Evolutionary conservation across 1,140 invertebrate species (phyloP).

Genomic region (Ostrea edulis): DNA sequence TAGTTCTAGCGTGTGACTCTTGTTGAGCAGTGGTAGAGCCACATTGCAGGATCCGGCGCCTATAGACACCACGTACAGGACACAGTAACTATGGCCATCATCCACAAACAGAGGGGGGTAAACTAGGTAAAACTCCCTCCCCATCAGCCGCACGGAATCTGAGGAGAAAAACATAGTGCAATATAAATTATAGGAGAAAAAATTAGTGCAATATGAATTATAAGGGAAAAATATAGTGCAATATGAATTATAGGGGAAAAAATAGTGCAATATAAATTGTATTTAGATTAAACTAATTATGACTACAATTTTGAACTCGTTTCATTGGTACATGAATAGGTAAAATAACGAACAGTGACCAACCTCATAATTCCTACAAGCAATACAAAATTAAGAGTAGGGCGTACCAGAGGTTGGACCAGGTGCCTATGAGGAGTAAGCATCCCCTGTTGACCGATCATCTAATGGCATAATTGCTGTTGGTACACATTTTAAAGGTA

Average conservation of each 20-base stretch:
- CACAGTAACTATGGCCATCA: background rate
- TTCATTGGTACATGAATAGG: background rate
- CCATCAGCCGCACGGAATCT: background rate
- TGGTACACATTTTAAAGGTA: background rate
- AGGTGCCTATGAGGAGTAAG: too few species aligned
- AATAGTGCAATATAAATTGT: background rate
- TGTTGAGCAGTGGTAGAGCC: background rate
- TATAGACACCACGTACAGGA: background rate
- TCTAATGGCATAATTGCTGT: too few species aligned
- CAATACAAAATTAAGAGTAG: too few species aligned
- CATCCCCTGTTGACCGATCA: too few species aligned
- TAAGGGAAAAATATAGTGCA: background rate
- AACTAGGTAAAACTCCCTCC: background rate
- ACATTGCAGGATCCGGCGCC: background rate
- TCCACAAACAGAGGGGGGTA: slow-evolving; percentile 23
- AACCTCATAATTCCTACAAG: too few species aligned
- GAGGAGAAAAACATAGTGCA: background rate
- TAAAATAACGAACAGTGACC: too few species aligned
- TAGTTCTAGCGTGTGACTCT: background rate
- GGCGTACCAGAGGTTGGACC: too few species aligned
- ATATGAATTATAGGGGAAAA: background rate
- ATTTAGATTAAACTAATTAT: background rate
- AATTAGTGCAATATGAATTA: too few species aligned
- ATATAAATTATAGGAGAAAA: background rate
- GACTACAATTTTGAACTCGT: background rate